Conservation (phyloP, 2,797 vertebrate genomes). For the Argyrosomus regius region DNA sequence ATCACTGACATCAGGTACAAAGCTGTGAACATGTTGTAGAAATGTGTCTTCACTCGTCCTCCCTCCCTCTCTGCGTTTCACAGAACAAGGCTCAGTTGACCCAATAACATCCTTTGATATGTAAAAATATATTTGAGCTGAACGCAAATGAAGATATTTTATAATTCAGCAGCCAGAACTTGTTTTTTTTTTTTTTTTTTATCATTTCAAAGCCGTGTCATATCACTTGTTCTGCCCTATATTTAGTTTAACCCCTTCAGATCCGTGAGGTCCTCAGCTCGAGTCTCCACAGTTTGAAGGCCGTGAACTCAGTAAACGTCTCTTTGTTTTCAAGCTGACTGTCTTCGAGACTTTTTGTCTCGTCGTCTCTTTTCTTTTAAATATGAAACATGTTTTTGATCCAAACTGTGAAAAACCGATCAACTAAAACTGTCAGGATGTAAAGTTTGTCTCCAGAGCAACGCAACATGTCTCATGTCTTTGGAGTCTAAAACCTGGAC, state of each 20-base stretch:
- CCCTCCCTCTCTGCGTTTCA: neutral
- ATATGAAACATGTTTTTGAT: too few species aligned
- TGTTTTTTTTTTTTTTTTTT: constrained; percentile 43
- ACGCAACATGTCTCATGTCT: too few species aligned
- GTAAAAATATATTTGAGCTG: constrained; percentile 36
- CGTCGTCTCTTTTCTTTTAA: too few species aligned
- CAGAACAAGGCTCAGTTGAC: constrained; percentile 45
- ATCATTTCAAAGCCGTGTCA: constrained; percentile 60
- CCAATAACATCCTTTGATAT: constrained; percentile 60
- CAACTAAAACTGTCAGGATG: too few species aligned
- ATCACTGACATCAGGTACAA: neutral
- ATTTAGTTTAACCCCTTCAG: neutral
- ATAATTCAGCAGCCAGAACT: constrained; percentile 61
- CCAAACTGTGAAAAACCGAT: too few species aligned
- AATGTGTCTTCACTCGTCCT: neutral
- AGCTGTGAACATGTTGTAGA: constrained; percentile 12
- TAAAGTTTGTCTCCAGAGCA: too few species aligned
- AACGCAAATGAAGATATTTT: constrained; percentile 63
- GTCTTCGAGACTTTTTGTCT: too few species aligned
- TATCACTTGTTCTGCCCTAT: constrained; percentile 49
- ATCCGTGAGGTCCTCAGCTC: too few species aligned
- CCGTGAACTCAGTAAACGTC: neutral
- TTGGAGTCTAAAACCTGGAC: too few species aligned
- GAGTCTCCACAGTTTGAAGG: neutral
- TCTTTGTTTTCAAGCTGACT: too few species aligned